These are phyloP conservation scores for Drosophila parvula DNA, from an alignment of 1,140 invertebrate genomes.

Conservation along the genomic window DNA sequence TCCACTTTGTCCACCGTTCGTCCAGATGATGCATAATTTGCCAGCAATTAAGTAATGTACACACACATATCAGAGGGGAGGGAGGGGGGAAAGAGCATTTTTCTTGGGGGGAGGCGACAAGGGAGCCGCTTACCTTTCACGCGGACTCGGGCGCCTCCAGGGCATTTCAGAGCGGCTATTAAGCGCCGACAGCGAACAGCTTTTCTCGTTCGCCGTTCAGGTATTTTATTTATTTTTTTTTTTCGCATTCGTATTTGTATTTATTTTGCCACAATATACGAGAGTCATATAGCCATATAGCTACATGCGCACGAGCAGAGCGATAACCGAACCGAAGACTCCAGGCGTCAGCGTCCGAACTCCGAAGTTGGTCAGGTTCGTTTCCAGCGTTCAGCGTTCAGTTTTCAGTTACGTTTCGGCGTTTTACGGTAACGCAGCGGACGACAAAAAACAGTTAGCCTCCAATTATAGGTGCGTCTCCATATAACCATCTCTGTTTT, in stretches of 20 bases:
- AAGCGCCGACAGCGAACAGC: conserved; percentile 55
- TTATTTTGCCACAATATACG: conserved; percentile 48
- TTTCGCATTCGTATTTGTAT: conserved; percentile 39
- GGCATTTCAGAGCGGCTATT: conserved; percentile 71
- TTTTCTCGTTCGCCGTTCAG: conserved; percentile 47
- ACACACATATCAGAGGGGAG: conserved; percentile 11
- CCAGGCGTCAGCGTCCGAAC: conserved; percentile 53
- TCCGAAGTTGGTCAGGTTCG: conserved; percentile 70
- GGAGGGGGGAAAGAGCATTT: not conserved
- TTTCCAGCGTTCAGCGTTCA: conserved; percentile 40
- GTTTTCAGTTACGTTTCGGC: conserved; percentile 82
- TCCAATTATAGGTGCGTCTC: conserved; percentile 42
- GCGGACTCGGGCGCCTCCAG: conserved; percentile 55
- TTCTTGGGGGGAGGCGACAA: conserved; percentile 5
- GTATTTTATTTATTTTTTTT: conserved; percentile 17
- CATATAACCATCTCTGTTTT: conserved; percentile 17
- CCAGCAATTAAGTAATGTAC: conserved; percentile 69
- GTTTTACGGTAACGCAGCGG: conserved; percentile 81
- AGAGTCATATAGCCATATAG: conserved; percentile 39
- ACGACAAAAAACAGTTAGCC: conserved; percentile 56
- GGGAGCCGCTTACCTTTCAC: conserved; percentile 61
- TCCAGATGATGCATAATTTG: conserved; percentile 68
- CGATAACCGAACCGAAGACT: conserved; percentile 67
- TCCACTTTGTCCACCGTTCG: conserved; percentile 39
- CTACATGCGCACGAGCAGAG: conserved; percentile 75